A percentile compares a stretch with the other conserved stretches of the same genome.
Evolutionary conservation across 2,888 invertebrate genomes (phyloP).

Genomic region (Ectobius pallidus): DNA sequence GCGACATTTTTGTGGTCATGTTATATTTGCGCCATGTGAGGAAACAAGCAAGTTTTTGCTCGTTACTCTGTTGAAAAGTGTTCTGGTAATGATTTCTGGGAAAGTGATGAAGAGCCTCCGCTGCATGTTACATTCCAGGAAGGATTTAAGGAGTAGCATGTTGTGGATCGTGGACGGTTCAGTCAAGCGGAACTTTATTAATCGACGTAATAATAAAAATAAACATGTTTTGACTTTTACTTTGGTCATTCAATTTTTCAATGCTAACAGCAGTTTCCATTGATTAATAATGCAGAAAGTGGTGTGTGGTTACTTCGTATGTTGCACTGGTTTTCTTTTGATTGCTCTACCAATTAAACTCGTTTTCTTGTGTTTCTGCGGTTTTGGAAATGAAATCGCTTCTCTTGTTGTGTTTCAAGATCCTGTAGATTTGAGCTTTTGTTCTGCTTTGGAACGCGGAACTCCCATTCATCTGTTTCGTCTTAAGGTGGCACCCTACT

Average conservation of each 20-base stretch:
- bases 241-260: neutral
- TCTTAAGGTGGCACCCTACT: neutral
- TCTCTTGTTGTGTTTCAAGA: neutral
- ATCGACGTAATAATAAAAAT: neutral
- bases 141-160: slow-evolving; percentile 6
- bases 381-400: neutral
- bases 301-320: neutral
- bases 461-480: neutral
- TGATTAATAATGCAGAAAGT: neutral
- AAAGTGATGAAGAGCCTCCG: neutral
- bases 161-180: neutral
- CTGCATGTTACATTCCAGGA: neutral
- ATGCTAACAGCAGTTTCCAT: neutral
- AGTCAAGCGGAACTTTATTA: slow-evolving; percentile 3
- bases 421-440: neutral
- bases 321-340: no score
- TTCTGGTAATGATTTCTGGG: no score
- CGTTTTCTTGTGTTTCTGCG: neutral
- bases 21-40: no score
- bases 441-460: slow-evolving; percentile 8
- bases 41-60: no score
- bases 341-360: no score
- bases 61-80: no score
- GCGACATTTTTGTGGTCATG: no score
- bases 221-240: slow-evolving; percentile 9